These are phyloP conservation scores for Hydractinia echinata DNA, from an alignment of 30 jellyfish, hydroid and myxozoan species.

Conservation along the genomic window DNA sequence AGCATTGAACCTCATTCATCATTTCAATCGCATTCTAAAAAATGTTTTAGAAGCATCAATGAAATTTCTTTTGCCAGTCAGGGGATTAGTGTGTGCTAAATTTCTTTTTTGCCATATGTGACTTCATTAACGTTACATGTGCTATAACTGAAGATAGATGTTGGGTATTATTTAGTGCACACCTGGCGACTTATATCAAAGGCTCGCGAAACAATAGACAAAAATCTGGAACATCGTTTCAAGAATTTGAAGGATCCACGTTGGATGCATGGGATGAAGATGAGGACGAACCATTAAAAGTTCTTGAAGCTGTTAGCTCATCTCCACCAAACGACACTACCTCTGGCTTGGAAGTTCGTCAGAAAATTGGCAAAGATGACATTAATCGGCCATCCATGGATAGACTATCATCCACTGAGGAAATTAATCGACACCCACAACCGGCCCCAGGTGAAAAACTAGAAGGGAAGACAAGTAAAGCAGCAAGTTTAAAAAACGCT, in stretches of 20 bases:
- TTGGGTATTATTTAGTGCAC: constrained; percentile 39
- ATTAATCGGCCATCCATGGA: constrained; percentile 21
- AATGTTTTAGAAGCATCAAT: too few species aligned
- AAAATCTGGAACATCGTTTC: constrained; percentile 60
- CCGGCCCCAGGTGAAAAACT: constrained; percentile 10
- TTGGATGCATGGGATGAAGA: constrained; percentile 89
- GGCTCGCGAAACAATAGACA: constrained; percentile 31
- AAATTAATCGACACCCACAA: constrained; percentile 31
- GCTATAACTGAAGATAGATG: not conserved
- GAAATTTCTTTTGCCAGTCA: too few species aligned
- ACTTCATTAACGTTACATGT: not conserved
- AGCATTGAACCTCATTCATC: too few species aligned
- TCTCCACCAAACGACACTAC: constrained; percentile 21
- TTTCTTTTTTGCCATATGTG: too few species aligned
- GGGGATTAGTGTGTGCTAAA: too few species aligned
- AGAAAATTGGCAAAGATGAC: constrained; percentile 16
- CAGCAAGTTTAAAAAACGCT: constrained; percentile 62
- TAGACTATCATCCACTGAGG: not conserved
- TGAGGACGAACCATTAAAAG: constrained; percentile 66
- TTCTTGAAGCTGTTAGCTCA: constrained; percentile 35
- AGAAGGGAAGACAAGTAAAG: constrained; percentile 6
- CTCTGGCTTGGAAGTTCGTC: constrained; percentile 7
- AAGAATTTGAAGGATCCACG: constrained; percentile 91
- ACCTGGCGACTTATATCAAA: constrained; percentile 61
- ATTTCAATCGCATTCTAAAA: too few species aligned